Conservation (phyloP, 2,888 invertebrate species). For the Seira ritae region DNA sequence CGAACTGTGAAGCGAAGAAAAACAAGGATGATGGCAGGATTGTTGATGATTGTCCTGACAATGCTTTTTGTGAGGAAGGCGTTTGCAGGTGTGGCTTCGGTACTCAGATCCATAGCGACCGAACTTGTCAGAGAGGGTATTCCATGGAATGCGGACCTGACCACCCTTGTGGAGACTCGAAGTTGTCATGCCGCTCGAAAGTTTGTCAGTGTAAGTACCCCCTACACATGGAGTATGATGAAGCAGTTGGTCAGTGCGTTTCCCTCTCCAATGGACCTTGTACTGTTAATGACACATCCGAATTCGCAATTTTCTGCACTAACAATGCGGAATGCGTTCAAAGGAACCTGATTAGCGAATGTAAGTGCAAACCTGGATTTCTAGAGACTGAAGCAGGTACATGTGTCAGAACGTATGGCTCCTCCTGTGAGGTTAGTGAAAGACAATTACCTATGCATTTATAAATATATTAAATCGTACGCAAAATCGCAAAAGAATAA, state of each 20-base stretch:
- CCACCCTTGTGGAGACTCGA: constrained; percentile 66
- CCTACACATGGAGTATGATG: constrained; percentile 64
- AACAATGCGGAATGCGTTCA: constrained; percentile 63
- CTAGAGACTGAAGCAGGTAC: constrained; percentile 52
- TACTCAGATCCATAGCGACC: constrained; percentile 51
- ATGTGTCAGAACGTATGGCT: constrained; percentile 63
- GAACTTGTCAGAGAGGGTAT: constrained; percentile 47
- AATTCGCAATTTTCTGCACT: constrained; percentile 57
- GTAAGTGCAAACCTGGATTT: constrained; percentile 62
- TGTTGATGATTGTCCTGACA: constrained; percentile 63
- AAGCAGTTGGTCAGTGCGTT: constrained; percentile 50
- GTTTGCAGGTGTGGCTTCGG: constrained; percentile 61
- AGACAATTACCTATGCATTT: background rate
- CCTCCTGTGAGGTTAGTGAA: constrained; percentile 53
- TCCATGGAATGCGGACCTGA: constrained; percentile 61
- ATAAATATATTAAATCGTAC: background rate
- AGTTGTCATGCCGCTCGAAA: constrained; percentile 55
- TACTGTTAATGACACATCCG: constrained; percentile 56
- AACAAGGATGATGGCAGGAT: constrained; percentile 62
- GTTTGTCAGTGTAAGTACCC: constrained; percentile 66
- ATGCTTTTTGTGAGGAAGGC: constrained; percentile 53
- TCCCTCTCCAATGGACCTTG: constrained; percentile 61
- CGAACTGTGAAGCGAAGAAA: constrained; percentile 29
- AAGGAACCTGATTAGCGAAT: constrained; percentile 44
- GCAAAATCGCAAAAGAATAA: background rate